Evolutionary conservation across 2,797 vertebrate genomes (phyloP).

Genomic region (Tadarida brasiliensis): DNA sequence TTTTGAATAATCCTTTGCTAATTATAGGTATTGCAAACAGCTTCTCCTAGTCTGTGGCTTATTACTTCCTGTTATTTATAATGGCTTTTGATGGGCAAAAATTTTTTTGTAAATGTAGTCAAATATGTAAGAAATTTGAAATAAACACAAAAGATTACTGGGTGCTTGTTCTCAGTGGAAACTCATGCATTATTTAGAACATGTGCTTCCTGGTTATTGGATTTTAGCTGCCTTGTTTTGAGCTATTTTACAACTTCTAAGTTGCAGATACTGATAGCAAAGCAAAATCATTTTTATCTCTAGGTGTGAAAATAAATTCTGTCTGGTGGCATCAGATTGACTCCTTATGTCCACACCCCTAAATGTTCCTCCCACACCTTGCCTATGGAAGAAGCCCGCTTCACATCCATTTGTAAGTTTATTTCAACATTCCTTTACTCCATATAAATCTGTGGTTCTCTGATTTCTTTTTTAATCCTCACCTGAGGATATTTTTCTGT

Average conservation of each 20-base stretch:
- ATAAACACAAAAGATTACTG: neutral
- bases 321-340: neutral
- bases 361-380: neutral
- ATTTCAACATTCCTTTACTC: neutral
- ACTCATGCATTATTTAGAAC: neutral
- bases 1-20: neutral
- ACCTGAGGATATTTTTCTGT: too few relatives aligned
- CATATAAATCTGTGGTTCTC: neutral
- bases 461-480: too few relatives aligned
- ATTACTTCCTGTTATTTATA: neutral
- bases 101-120: neutral
- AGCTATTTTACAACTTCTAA: conserved; percentile 20
- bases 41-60: neutral
- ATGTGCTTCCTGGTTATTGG: neutral
- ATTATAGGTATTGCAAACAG: neutral
- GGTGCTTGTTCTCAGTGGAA: neutral
- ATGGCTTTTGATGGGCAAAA: conserved; percentile 4
- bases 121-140: neutral
- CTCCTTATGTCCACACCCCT: neutral
- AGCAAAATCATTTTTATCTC: conserved; percentile 40
- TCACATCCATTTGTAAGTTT: neutral
- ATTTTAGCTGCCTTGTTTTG: neutral
- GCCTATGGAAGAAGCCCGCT: neutral
- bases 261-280: neutral
- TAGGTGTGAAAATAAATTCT: conserved; percentile 19